Base-by-base conservation (phyloP, 2,888 invertebrate species). In the Synergus gifuensis region DNA sequence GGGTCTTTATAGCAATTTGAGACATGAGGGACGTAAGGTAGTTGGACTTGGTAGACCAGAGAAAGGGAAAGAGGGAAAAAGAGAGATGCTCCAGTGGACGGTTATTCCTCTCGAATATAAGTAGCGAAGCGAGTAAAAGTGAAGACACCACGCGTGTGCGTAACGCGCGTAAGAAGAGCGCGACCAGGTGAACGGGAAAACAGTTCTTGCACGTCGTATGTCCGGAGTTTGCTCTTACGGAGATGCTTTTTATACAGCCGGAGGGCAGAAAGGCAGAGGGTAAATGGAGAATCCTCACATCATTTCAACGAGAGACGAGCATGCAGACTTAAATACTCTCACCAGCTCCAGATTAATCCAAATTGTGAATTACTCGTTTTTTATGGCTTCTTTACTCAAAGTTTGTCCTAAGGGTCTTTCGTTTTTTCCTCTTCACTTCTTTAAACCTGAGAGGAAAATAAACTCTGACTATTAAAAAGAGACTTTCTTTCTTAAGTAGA, bases 241-340 rank as follows among this genome's bases (percentile, higher is more conserved):
- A 18, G 49, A 77, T 58, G 69, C 28, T 73, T 54, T 54, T 49
- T 54, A n/a, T 73, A n/a, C 36, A 79, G 86, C 87, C 86, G 82
- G 82, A 83, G 87, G 86, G 86, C 87, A 86, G 87, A 87, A 86
- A 87, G 86, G 85, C 83, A 73, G 79, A 76, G 69, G 78, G 67
- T 73, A n/a, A 2, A 4, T 42, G 42, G 66, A 69, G 69, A 49
- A 73, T 73, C 54, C 22, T 36, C 22, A 11, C 16, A 22, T 42
- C 67, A 14, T 22, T 16, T 73, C 73, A 73, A 73, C 28, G 69
- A 73, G 69, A 73, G 69, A 73, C 49, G 28, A 49, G 49, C 28
- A 16, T 54, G 16, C 49, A 54, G n/a, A 54, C 49, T 54, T 11
- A 54, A 73, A 46, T 28, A 69, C 69, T 49, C 49, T 49, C 28